These are phyloP conservation scores for Cairina moschata DNA, from an alignment of 2,113 vertebrate species.

Conservation along the genomic window DNA sequence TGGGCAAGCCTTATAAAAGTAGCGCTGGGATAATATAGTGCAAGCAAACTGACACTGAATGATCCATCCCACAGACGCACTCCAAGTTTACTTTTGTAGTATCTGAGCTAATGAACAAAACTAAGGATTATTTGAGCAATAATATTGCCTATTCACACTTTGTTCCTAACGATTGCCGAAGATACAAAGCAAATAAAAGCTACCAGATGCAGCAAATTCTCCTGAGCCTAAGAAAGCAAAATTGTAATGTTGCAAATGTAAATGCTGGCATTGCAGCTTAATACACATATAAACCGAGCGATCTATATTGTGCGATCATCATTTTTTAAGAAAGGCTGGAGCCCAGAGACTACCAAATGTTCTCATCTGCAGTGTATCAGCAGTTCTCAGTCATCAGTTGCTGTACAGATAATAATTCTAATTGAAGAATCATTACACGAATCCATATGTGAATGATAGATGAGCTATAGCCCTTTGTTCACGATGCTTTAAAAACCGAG, in stretches of 20 bases:
- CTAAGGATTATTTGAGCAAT: constrained; percentile 6
- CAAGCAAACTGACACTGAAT: not conserved
- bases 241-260: constrained; percentile 47
- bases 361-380: constrained; percentile 73
- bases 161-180: constrained; percentile 24
- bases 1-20: not conserved
- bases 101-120: constrained; percentile 18
- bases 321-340: constrained; percentile 71
- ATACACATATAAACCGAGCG: constrained; percentile 43
- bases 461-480: constrained; percentile 48
- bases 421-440: constrained; percentile 78
- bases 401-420: constrained; percentile 78
- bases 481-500: constrained; percentile 36
- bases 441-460: constrained; percentile 70
- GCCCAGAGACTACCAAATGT: constrained; percentile 70
- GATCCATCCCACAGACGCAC: not conserved
- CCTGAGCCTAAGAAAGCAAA: constrained; percentile 45
- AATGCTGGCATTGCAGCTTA: constrained; percentile 69
- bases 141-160: constrained; percentile 42
- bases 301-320: constrained; percentile 72
- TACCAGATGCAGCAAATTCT: constrained; percentile 58
- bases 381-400: constrained; percentile 75
- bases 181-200: constrained; percentile 52
- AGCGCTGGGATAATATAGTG: not conserved
- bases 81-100: not conserved